Evolutionary conservation across 2,797 vertebrate species (phyloP), one percentile per base, ranked within the genome.

Genomic region (Muscicapa striata): DNA sequence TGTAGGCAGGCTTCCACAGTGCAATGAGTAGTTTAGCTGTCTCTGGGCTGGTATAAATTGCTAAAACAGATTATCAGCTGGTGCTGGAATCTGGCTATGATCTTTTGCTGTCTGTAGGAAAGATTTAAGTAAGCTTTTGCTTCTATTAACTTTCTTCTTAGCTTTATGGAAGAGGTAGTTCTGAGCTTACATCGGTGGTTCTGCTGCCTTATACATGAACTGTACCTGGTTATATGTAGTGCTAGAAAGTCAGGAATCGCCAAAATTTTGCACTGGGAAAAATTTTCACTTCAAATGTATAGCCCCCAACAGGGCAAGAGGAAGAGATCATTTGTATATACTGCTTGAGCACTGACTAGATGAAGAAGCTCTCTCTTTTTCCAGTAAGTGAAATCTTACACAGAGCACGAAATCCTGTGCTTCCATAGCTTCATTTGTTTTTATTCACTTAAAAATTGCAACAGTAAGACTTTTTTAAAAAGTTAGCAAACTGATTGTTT

Each of bases 401-500:
- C 63, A 80, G 23, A 81, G 80, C 78, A 90, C 40, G 16, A 84
- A 81, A 95, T 94, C 88, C 76, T 96, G 79, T 95, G 87, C 93
- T 97, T 96, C 91, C 94, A 38, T 72, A 80, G 78, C 55, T 89
- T 88, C 34, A 23, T 81, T 96, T 95, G 86, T 92, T 96, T 96
- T 92, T 95, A 96, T 67, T 64, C 95, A 95, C 49, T 63, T 84
- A 85, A 94, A 94, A 96, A 85, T 83, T 54, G 73, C 77, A 73
- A 74, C 76, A 90, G 59, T 64, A 73, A 81, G 82, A 95, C 84
- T 97, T 97, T 97, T 96, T 91, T 95, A 84, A 95, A 94, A 91
- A 73, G 79, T 93, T 73, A 90, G 90, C 68, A 87, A 94, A 94
- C 62, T 55, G 88, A 87, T 97, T 97, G 78, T 97, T 96, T 96